A percentile compares a stretch with the other conserved stretches of the same genome.
Evolutionary conservation across 2,797 vertebrate species (phyloP).

Genomic region (Rhadinocentrus ornatus): DNA sequence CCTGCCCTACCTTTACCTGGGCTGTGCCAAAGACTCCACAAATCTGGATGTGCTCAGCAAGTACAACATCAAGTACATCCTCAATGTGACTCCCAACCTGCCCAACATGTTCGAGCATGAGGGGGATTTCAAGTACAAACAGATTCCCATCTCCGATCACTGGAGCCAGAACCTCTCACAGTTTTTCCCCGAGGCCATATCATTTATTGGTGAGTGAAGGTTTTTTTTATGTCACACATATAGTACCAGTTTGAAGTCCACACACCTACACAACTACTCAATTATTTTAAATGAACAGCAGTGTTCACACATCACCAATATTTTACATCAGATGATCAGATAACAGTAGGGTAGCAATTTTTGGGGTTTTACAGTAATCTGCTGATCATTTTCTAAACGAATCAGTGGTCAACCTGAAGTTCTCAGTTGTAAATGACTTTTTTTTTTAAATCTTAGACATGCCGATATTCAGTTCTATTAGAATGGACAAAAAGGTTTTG

Average conservation of each 20-base stretch:
- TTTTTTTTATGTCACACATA: slow-evolving; percentile 1
- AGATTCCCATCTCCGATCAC: slow-evolving; percentile 99
- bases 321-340: background rate
- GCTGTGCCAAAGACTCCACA: slow-evolving; percentile 98
- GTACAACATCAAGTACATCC: slow-evolving; percentile 98
- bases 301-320: background rate
- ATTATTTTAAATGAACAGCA: background rate
- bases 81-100: slow-evolving; percentile 98
- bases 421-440: slow-evolving; percentile 1
- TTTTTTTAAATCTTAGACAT: too few species aligned
- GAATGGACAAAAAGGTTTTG: background rate
- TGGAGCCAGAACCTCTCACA: slow-evolving; percentile 99
- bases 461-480: background rate
- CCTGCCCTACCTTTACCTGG: slow-evolving; percentile 96
- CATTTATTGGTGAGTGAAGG: slow-evolving; percentile 93
- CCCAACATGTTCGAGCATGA: slow-evolving; percentile 99
- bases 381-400: background rate
- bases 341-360: background rate
- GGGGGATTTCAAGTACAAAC: slow-evolving; percentile 98
- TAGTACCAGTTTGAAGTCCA: background rate
- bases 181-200: slow-evolving; percentile 99
- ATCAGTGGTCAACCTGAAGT: background rate
- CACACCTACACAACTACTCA: background rate
- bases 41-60: slow-evolving; percentile 96
- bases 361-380: background rate